A percentile compares a stretch with the other conserved stretches of the same genome.
Evolutionary conservation across 2,797 vertebrate species (phyloP).

Genomic region (Hippopotamyrus pictus): DNA sequence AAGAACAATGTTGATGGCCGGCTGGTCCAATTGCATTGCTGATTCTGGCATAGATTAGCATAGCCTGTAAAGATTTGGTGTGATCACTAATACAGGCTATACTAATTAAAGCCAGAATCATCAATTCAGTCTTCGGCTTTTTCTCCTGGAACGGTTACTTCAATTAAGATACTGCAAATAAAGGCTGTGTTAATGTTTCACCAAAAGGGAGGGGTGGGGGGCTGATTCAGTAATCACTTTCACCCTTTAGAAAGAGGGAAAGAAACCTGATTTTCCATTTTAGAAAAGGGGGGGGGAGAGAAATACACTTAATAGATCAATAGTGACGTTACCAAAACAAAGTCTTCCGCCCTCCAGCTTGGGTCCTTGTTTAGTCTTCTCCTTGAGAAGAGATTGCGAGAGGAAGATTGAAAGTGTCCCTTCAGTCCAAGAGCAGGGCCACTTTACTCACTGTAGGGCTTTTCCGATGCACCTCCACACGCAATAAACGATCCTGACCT

Average conservation of each 20-base stretch:
- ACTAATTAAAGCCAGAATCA: slow-evolving; percentile 66
- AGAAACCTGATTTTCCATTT: not conserved
- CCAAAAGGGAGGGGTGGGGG: not conserved
- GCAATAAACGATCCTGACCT: not conserved
- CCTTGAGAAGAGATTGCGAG: not conserved
- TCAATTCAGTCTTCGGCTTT: slow-evolving; percentile 44
- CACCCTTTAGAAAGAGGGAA: not conserved
- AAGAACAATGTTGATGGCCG: slow-evolving; percentile 19
- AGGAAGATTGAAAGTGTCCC: not conserved
- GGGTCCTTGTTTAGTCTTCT: not conserved
- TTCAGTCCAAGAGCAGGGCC: not conserved
- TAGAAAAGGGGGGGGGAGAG: not conserved
- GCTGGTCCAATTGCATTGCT: slow-evolving; percentile 52
- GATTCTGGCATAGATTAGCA: slow-evolving; percentile 81
- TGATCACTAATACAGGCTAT: slow-evolving; percentile 67
- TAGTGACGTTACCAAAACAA: not conserved
- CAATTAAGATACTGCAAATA: slow-evolving; percentile 33
- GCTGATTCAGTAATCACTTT: not conserved
- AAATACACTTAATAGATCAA: not conserved
- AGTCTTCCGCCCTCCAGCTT: not conserved
- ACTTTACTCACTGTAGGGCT: not conserved
- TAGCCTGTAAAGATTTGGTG: slow-evolving; percentile 80
- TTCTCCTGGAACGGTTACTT: slow-evolving; percentile 19
- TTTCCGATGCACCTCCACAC: not conserved
- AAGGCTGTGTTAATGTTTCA: slow-evolving; percentile 29